phyloP scores from a whole-genome alignment of 2,888 invertebrate species.

The Cactoblastis cactorum region DNA sequence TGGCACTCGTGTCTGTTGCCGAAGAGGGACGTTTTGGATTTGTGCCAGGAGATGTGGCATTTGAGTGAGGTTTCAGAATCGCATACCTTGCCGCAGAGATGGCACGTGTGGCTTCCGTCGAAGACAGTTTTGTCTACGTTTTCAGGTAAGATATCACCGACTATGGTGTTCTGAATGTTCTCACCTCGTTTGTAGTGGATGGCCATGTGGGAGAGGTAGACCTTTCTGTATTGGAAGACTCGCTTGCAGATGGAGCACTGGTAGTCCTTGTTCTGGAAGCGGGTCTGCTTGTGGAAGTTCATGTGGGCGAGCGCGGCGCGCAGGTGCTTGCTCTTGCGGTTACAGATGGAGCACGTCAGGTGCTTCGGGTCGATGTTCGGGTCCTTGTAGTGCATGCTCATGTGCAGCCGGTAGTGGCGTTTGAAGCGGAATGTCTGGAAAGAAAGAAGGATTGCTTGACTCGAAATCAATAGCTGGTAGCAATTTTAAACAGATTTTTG shows the following conservation, averaged over 20 bases:
- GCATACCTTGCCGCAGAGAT: conserved; percentile 67
- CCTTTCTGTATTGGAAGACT: conserved; percentile 63
- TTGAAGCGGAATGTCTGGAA: conserved; percentile 67
- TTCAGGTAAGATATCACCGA: conserved; percentile 40
- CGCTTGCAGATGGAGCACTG: conserved; percentile 70
- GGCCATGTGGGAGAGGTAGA: conserved; percentile 70
- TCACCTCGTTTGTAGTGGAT: conserved; percentile 70
- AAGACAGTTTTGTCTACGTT: conserved; percentile 33
- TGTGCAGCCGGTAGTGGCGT: conserved; percentile 66
- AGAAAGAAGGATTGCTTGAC: conserved; percentile 1
- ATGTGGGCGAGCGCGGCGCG: conserved; percentile 70
- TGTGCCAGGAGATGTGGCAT: conserved; percentile 67
- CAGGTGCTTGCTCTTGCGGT: conserved; percentile 65
- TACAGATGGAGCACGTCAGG: conserved; percentile 66
- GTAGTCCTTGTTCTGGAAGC: conserved; percentile 70
- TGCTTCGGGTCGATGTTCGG: conserved; percentile 58
- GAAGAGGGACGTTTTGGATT: conserved; percentile 59
- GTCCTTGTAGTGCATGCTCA: conserved; percentile 66
- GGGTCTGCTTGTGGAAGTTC: conserved; percentile 71
- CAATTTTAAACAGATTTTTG: too few relatives aligned
- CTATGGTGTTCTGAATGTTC: conserved; percentile 54
- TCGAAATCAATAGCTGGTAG: too few relatives aligned
- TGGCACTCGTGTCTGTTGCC: conserved; percentile 67
- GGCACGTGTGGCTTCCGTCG: conserved; percentile 61
- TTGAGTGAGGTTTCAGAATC: conserved; percentile 65